Evolutionary conservation across 2,888 invertebrate species (phyloP), one percentile per base, ranked within the genome.

Genomic region (Cephonodes hylas): DNA sequence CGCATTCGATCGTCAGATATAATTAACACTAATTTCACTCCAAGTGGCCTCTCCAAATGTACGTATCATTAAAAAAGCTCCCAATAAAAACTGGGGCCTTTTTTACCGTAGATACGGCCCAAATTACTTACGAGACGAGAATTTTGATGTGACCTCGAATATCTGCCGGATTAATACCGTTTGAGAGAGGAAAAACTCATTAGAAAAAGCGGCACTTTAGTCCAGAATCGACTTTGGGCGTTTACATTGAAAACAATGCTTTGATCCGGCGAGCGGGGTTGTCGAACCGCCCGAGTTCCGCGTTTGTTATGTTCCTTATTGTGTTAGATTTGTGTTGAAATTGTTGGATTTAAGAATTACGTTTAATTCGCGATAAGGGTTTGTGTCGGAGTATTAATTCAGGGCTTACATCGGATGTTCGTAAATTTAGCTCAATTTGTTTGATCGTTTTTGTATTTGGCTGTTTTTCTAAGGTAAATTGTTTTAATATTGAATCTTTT

Each of bases 41-140:
- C 8, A 27, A 8, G 27, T 53, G 53, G 18, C 18, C 53, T 18
- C 5, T 53, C 18, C 31, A 53, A 53, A 18, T 46, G 23, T n/a
- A 46, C 46, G 31, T 20, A 53, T 53, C 65, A 53, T 53, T 53
- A 53, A 53, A 46, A 31, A 53, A 42, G 18, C 42, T 27, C 27
- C 18, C 13, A 42, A 71, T 66, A 66, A 67, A 65, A 72, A 53
- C 38, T 42, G 18, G 42, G n/a, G 2, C 64, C 42, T 45, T 44
- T 53, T 42, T 59, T 44, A 34, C 59, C 23, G 23, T 58, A 56
- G 13, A 72, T 66, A 69, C 64, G 38, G 65, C 67, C 73, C 67
- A 75, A 77, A 80, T 79, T 76, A 74, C 80, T 73, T 68, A 76
- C 80, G 74, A 73, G 81, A 75, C 70, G 64, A 57, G 78, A 80